Percentiles rank a stretch among this genome's conserved stretches.
Evolutionary conservation across 2,888 invertebrate genomes (phyloP).

Genomic region (Vanessa cardui): DNA sequence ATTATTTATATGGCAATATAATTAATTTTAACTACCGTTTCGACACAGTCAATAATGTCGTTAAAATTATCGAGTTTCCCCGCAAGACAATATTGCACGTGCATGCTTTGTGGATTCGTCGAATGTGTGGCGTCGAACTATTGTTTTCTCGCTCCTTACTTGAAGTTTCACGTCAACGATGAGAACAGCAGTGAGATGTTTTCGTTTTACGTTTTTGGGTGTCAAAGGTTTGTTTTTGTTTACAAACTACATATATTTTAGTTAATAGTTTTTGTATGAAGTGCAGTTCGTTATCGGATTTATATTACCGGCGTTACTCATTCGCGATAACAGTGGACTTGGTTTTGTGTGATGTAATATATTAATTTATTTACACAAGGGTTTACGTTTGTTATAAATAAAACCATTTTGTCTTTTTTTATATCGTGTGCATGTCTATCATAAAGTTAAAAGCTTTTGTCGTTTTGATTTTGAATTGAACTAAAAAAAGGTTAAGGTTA

Average conservation of each 20-base stretch:
- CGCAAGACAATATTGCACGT: neutral
- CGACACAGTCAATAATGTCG: neutral
- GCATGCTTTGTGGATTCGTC: neutral
- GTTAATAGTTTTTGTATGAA: neutral
- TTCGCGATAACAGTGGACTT: neutral
- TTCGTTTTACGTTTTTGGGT: conserved; percentile 10
- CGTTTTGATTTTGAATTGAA: too few species aligned
- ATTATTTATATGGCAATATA: neutral
- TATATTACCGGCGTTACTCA: neutral
- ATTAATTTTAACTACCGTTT: too few species aligned
- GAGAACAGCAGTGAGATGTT: conserved; percentile 22
- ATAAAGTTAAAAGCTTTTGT: too few species aligned
- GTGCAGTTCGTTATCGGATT: neutral
- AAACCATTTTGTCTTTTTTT: too few species aligned
- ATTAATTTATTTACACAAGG: neutral
- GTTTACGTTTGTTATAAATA: too few species aligned
- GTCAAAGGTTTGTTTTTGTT: conserved; percentile 42
- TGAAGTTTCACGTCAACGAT: conserved; percentile 19
- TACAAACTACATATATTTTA: conserved; percentile 12
- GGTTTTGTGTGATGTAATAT: neutral
- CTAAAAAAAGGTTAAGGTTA: too few species aligned
- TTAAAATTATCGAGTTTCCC: neutral
- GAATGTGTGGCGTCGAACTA: neutral
- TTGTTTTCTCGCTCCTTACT: conserved; percentile 9
- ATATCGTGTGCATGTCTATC: too few species aligned